Percentiles rank a stretch among this genome's conserved stretches.
These are phyloP conservation scores for Sebastes aleutianus DNA, from an alignment of 2,797 vertebrate species.

Conservation along the genomic window DNA sequence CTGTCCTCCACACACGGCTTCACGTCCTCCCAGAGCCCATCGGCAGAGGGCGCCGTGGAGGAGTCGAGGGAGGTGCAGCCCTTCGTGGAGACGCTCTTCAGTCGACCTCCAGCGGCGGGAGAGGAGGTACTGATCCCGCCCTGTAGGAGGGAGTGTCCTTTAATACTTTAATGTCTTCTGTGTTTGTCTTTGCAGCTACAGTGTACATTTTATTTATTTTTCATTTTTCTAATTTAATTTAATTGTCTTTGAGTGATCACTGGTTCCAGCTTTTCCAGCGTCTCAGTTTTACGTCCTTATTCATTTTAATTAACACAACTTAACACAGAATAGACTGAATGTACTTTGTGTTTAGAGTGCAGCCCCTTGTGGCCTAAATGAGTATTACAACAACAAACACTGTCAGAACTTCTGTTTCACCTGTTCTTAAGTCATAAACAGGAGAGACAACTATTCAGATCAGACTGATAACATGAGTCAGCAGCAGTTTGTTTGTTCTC, in stretches of 20 bases:
- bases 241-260: not conserved
- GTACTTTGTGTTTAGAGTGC: too few species aligned
- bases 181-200: not conserved
- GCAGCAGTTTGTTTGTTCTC: too few species aligned
- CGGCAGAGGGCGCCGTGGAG: conserved; percentile 4
- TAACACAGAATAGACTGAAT: too few species aligned
- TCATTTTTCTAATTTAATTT: too few species aligned
- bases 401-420: too few species aligned
- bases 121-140: not conserved
- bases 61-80: conserved; percentile 16
- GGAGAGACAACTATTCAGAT: too few species aligned
- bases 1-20: not conserved
- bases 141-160: not conserved
- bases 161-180: not conserved
- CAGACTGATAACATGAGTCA: too few species aligned
- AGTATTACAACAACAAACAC: too few species aligned
- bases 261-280: too few species aligned
- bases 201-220: not conserved
- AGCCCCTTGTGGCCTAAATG: too few species aligned
- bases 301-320: too few species aligned
- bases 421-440: not conserved
- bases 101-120: conserved; percentile 4
- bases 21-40: not conserved
- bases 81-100: not conserved
- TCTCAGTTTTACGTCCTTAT: too few species aligned